Base-by-base conservation (phyloP, 2,797 vertebrate species). In the Acomys russatus region DNA sequence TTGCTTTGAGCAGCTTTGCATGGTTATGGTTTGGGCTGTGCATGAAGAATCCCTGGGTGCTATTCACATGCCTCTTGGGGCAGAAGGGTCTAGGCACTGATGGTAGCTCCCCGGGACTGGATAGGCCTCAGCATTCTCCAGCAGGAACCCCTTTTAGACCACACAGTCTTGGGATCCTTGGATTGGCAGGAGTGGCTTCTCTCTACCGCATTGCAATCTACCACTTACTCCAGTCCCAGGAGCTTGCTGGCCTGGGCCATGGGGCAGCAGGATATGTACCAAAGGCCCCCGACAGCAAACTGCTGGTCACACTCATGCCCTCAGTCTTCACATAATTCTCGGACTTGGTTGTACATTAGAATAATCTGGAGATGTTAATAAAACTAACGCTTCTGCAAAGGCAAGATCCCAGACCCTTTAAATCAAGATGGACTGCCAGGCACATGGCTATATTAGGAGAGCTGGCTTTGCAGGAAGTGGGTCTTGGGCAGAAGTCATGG, bases 301-400 rank as follows among this genome's bases (percentile, higher is more conserved):
- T 51, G 74, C 18, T 15, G 6, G 38, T 93, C 7, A 15, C 10
- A 11, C 5, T 30, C 0, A 2, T 9, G 66, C 25, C 0, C 1
- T 54, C 3, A 2, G 6, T 28, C 59, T 74, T 35, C 90, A 44
- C 4, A 4, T 7, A 2, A 51, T 49, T 79, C 61, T 92, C 54
- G 18, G 0, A 80, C 56, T 70, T 88, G 90, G 30, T 33, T 78
- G 64, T 73, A 63, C 5, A 44, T 70, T 25, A 49, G 76, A 94
- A 63, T 90, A 64, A 86, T 78, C 56, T 77, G 92, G 73, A 88
- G 73, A 83, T 85, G 87, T 76, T 9, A 9, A 64, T 4, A n/a
- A 1, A 61, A n/a, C 10, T 28, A 17, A n/a, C n/a, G 22, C n/a
- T 4, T 1, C 10, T 17, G 22, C 30, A 84, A n/a, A 23, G 20